Evolutionary conservation across 92 coral and sea anemone species (phyloP), one percentile per base, ranked within the genome.

Genomic region (Paramuricea clavata): DNA sequence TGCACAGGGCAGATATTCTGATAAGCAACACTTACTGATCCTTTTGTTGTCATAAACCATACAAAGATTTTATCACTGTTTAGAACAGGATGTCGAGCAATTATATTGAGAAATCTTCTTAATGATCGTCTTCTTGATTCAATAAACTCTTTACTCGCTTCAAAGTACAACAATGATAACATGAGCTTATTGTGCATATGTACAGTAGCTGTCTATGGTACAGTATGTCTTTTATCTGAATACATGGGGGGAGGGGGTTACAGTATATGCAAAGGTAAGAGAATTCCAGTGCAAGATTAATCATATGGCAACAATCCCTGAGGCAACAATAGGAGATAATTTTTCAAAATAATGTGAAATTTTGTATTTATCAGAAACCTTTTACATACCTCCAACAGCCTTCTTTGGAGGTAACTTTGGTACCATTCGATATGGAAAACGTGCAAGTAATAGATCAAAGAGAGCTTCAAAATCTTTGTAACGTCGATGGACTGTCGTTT

Each of bases 401-500:
- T 96, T 96, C 91, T 96, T 96, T 50, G 99, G 99, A 13, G 99
- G 99, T 22, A 96, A 88, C 69, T 88, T 90, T 12, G 99, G 99
- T 22, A 96, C 93, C 36, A 96, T 88, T 16, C 99, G 99, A 57
- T 96, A 96, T 7, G 97, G 97, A 61, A 93, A 96, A 43, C 99
- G 90, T 44, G 25, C 7, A 26, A 96, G 77, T 56, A 96, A 81
- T 75, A 94, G 82, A 86, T 96, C 99, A 34, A 94, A 98, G 72
- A 96, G 91, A n/a, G 99, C 99, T 69, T 94, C 99, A 93, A 96
- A 96, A 86, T 96, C 99, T 41, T 94, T 96, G 88, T 96, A 96
- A 7, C 99, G 93, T 34, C 99, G 89, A 86, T 88, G 92, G 6
- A 96, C 99, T 6, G 99, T 96, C 77, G 92, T 86, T 88, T 94